Conservation (phyloP, 2,888 invertebrate species). For the Hydriomena furcata region DNA sequence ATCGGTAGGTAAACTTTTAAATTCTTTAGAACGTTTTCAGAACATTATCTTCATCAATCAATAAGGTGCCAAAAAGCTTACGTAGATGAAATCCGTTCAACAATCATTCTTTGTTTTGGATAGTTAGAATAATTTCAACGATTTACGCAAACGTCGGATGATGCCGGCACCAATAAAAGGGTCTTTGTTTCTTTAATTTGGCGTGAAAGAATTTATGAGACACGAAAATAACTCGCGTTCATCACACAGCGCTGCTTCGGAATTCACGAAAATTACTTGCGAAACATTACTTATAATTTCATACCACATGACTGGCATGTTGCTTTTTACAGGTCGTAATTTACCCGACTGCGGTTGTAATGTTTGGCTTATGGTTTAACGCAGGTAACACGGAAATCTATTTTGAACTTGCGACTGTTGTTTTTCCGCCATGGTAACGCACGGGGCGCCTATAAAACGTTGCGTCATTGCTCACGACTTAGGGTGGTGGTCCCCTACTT, state of each 20-base stretch:
- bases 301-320: constrained; percentile 32
- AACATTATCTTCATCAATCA: constrained; percentile 3
- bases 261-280: constrained; percentile 31
- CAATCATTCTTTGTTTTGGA: constrained; percentile 27
- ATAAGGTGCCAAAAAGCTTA: constrained; percentile 8
- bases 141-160: constrained; percentile 8
- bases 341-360: constrained; percentile 45
- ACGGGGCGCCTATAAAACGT: constrained; percentile 70
- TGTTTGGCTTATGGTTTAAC: constrained; percentile 49
- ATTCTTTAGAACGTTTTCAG: constrained; percentile 1
- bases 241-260: constrained; percentile 17
- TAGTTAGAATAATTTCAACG: constrained; percentile 18
- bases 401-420: constrained; percentile 69
- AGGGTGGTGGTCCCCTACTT: constrained; percentile 65
- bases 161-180: constrained; percentile 6
- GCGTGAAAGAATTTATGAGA: constrained; percentile 41
- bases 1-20: not conserved
- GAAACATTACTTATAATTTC: constrained; percentile 30
- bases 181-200: constrained; percentile 48
- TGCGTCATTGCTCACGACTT: constrained; percentile 69
- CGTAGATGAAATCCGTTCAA: constrained; percentile 15
- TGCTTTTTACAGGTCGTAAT: constrained; percentile 45
- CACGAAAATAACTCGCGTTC: constrained; percentile 29
- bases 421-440: constrained; percentile 79
- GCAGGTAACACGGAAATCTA: constrained; percentile 74